Evolutionary conservation across 2,113 vertebrate genomes (phyloP), one percentile per base, ranked within the genome.

Genomic region (Columba janthina): DNA sequence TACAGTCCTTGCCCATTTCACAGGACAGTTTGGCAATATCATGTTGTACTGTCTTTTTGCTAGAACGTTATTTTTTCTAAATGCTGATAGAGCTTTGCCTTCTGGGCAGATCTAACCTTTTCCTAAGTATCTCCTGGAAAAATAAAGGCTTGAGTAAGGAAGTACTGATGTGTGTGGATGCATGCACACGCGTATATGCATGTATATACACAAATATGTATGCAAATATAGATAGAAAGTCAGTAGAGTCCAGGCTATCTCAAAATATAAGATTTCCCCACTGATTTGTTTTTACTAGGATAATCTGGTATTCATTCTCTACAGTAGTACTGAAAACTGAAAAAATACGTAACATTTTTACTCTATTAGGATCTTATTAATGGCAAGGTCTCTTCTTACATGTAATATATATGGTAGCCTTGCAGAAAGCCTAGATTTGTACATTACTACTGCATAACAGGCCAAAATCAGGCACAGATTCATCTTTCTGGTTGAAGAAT

Each of bases 121-220:
- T 73, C 20, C 11, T 38, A 84, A 46, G 16, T 26, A n/a, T 48
- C 24, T 76, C 18, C 10, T 54, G 36, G 18, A 44, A 88, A 90
- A 78, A 51, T 18, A 16, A 32, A 75, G 38, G 14, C n/a, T 29
- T 62, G 31, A 88, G 12, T 73, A 65, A 90, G 14, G 62, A 91
- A 31, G 15, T 57, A 26, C 1, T 4, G 6, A 11, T 11, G 9
- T 15, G 4, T 6, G 16, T 5, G 12, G 10, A 16, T 5, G 3
- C 6, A 9, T 61, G 44, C 44, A 10, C 12, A 26, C 2, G 0
- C 31, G n/a, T 15, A 38, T 42, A 67, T 0, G 1, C 11, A 11
- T 42, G 1, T 12, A 10, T 48, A 17, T 34, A 81, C 24, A 25
- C 50, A 51, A 19, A 51, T 51, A 51, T 14, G 25, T 51, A 51